phyloP scores from a whole-genome alignment of 2,113 vertebrate species.

The Cichladusa arquata region DNA sequence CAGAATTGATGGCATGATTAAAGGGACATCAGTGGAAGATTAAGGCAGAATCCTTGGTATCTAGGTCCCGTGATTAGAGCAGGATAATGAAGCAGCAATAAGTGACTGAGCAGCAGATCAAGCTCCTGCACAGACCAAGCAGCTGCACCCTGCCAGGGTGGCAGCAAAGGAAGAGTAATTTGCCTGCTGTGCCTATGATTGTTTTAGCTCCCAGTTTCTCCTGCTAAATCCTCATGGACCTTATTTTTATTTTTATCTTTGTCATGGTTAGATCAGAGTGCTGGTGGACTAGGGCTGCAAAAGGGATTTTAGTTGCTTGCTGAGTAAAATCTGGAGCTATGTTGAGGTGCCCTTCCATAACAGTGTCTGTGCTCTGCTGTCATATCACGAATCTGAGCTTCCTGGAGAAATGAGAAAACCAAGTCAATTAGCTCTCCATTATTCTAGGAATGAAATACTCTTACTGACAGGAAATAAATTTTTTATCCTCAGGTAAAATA shows the following conservation, averaged over 20 bases:
- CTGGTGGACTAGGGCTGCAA: neutral
- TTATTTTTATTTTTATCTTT: neutral
- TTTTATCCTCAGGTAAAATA: neutral
- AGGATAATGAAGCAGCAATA: conserved; percentile 18
- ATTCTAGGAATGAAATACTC: neutral
- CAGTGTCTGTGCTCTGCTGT: neutral
- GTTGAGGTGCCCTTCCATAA: neutral
- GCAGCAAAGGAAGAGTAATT: neutral
- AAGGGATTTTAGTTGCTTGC: neutral
- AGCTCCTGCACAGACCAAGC: neutral
- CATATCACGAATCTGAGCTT: neutral
- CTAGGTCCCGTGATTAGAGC: conserved; percentile 9
- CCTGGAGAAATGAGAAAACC: neutral
- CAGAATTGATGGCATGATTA: conserved; percentile 41
- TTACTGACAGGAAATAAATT: neutral
- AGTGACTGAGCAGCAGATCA: conserved; percentile 29
- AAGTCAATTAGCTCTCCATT: neutral
- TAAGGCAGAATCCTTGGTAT: conserved; percentile 47
- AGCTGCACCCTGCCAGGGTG: neutral
- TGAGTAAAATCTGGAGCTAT: neutral
- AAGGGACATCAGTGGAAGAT: conserved; percentile 30
- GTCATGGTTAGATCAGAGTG: neutral
- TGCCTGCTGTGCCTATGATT: neutral
- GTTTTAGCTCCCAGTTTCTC: neutral
- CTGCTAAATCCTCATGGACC: neutral